These are phyloP conservation scores for Epistrophella euchroma DNA, from an alignment of 2,888 invertebrate species.

Conservation along the genomic window DNA sequence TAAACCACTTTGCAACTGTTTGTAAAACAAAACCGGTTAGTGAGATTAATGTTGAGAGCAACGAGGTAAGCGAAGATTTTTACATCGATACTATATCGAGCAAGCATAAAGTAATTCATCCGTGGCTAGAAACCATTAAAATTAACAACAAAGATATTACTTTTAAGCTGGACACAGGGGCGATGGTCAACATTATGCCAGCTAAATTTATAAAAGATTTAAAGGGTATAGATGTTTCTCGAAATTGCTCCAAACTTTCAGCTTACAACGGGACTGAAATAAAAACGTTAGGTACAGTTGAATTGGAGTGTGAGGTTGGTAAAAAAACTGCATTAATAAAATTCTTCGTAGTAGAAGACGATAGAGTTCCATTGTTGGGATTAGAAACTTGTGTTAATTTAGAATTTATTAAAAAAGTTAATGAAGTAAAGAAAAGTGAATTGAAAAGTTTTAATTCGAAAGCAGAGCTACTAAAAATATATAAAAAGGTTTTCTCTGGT, in stretches of 20 bases:
- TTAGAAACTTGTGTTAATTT: neutral
- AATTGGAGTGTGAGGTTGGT: neutral
- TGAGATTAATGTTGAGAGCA: conserved; percentile 20
- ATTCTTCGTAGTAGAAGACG: neutral
- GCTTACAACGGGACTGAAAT: conserved; percentile 15
- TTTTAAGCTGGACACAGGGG: conserved; percentile 17
- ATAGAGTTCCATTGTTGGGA: conserved; percentile 4
- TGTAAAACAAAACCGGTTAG: conserved; percentile 23
- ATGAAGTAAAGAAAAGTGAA: neutral
- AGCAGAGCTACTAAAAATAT: neutral
- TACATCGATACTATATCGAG: conserved; percentile 4
- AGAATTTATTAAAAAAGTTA: neutral
- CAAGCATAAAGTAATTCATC: neutral
- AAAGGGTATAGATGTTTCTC: neutral
- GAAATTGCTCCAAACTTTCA: neutral
- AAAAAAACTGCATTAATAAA: neutral
- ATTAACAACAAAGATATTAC: neutral
- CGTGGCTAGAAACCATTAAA: conserved; percentile 18
- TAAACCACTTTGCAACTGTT: conserved; percentile 13
- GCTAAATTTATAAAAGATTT: neutral
- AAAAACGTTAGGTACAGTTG: neutral
- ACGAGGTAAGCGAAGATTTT: neutral
- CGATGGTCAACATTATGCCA: conserved; percentile 12
- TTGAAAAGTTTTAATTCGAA: neutral
- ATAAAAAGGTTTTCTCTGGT: neutral